Evolutionary conservation across 2,113 vertebrate genomes (phyloP).

Genomic region (Meleagris gallopavo): DNA sequence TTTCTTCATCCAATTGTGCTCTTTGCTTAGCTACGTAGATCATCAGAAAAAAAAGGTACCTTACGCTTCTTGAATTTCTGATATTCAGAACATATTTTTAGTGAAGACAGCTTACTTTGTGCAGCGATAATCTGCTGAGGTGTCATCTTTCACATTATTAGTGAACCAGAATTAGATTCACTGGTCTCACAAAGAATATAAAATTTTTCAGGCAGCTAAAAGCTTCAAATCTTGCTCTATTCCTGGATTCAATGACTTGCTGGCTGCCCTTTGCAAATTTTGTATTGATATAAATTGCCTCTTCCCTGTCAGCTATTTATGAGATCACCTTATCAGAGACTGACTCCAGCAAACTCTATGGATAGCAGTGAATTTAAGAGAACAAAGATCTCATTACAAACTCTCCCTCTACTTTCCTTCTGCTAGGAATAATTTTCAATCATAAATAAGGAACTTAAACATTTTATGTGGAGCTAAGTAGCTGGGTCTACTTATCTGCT

Average conservation of each 20-base stretch:
- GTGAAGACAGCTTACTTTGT: neutral
- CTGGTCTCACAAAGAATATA: neutral
- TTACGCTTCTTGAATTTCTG: neutral
- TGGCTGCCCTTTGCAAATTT: slow-evolving; percentile 3
- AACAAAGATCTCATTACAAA: neutral
- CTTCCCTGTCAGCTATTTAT: slow-evolving; percentile 9
- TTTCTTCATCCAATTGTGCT: neutral
- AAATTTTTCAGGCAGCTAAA: neutral
- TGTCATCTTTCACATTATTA: neutral
- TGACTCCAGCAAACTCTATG: neutral
- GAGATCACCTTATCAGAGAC: neutral
- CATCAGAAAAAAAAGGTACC: neutral
- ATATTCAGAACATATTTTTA: neutral
- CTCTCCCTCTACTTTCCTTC: neutral
- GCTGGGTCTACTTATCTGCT: neutral
- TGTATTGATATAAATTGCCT: slow-evolving; percentile 12
- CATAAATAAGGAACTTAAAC: slow-evolving; percentile 7
- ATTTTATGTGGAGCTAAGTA: neutral
- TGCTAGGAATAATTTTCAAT: slow-evolving; percentile 3
- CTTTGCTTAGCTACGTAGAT: neutral
- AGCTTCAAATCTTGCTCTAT: neutral
- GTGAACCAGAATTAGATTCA: neutral
- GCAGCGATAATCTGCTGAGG: neutral
- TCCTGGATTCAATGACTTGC: neutral
- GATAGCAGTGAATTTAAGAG: neutral